Base-by-base conservation (phyloP, 2,797 vertebrate species). In the Labroides dimidiatus region DNA sequence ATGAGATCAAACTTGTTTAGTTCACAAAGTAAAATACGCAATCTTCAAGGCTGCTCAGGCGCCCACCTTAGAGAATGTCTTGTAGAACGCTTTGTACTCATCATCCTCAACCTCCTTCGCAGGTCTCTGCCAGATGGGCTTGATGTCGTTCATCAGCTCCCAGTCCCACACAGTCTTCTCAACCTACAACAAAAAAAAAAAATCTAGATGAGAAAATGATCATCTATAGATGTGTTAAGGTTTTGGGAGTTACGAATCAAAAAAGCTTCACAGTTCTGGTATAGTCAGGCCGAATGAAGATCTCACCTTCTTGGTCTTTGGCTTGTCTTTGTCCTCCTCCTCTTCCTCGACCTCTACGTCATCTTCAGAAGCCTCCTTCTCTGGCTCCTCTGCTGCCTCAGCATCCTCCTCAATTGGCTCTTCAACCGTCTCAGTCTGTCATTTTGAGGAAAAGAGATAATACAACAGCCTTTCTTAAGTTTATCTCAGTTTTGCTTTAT, bases 61-160 rank as follows among this genome's bases (percentile, higher is more conserved):
- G 24, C 60, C 4, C n/a, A 99, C 98, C 96, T 97, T 98, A 47
- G 98, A 99, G 90, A 99, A 99, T 16, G 97, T 97, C 91, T 99
- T 99, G 92, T 99, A 99, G 90, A 99, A 99, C 50, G 97, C 97
- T 69, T 90, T 98, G 89, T 99, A 99, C 82, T 99, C 98, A 11
- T 99, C 96, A 16, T 99, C 97, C 84, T 98, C 97, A 20, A 99
- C 97, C 85, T 99, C 98, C 85, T 96, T 99, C 9, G 96, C 95
- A 11, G 92, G 95, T 78, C 98, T 96, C 92, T 98, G 97, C 98
- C 98, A 99, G 90, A 99, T 98, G 13, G 98, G 98, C 90, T 99
- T 99, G 84, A 99, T 99, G 53, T 99, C 97, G 74, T 99, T 99
- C 98, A 99, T 98, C 67, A 99, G 95, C 69, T 99, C 98, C 98